Evolutionary conservation across 2,888 invertebrate genomes (phyloP).

Genomic region (Drosophila peninsularis): DNA sequence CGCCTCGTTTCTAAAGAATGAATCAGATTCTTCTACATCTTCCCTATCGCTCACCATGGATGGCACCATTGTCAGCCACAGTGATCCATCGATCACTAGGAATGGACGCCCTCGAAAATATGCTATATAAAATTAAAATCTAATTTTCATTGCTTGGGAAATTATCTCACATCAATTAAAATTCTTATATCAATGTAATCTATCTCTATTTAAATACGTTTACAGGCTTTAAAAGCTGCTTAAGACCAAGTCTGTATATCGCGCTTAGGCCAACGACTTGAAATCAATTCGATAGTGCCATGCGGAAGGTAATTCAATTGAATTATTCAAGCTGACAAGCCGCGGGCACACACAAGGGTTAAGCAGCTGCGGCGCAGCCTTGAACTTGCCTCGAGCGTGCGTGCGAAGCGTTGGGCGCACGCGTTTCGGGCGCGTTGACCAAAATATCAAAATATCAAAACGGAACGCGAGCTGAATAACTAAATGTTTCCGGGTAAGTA

Average conservation of each 20-base stretch:
- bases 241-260: background rate
- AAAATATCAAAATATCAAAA: conserved; percentile 21
- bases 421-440: conserved; percentile 18
- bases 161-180: background rate
- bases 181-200: background rate
- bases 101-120: background rate
- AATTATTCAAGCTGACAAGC: conserved; percentile 22
- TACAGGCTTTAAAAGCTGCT: background rate
- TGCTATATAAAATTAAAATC: background rate
- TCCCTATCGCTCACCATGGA: too few relatives aligned
- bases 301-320: conserved; percentile 35
- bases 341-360: conserved; percentile 22
- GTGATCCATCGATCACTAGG: too few relatives aligned
- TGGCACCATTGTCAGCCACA: too few relatives aligned
- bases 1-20: too few relatives aligned
- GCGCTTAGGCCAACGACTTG: background rate
- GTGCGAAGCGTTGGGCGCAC: conserved; percentile 38
- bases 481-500: conserved; percentile 36
- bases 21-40: too few relatives aligned
- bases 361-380: conserved; percentile 30
- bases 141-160: background rate
- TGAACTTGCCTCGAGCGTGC: conserved; percentile 52
- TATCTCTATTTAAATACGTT: background rate
- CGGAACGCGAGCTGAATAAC: conserved; percentile 32
- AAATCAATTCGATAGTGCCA: conserved; percentile 15